Conservation (phyloP, 2,797 vertebrate species). For the Pantherophis alleghaniensis region DNA sequence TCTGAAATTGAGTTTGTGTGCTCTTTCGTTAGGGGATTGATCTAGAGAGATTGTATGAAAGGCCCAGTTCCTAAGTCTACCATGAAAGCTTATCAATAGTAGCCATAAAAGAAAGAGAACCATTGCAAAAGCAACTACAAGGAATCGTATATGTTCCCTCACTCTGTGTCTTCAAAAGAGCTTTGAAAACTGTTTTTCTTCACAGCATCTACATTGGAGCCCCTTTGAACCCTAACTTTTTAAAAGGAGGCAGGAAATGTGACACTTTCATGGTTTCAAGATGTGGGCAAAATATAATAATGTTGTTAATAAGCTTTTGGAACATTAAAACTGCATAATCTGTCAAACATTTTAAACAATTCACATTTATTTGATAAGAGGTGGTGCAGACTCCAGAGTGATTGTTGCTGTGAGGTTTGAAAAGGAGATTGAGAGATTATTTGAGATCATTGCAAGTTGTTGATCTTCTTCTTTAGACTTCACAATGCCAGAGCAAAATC, state of each 20-base stretch:
- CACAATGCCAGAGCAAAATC: not conserved
- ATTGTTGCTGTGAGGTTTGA: not conserved
- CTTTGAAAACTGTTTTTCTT: not conserved
- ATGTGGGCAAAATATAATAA: not conserved
- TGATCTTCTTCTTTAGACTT: not conserved
- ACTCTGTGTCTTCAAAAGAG: not conserved
- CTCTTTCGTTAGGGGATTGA: not conserved
- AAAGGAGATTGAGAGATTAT: not conserved
- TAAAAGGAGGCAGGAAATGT: not conserved
- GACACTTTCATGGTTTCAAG: not conserved
- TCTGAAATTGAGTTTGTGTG: not conserved
- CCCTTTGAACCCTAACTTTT: not conserved
- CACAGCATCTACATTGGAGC: not conserved
- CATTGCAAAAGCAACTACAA: not conserved
- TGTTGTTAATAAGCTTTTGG: not conserved
- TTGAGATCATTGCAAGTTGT: not conserved
- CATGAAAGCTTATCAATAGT: not conserved
- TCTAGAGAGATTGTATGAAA: not conserved
- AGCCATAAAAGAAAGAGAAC: not conserved
- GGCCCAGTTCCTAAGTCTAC: not conserved
- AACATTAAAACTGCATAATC: not conserved
- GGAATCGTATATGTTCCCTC: not conserved
- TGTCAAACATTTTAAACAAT: not conserved
- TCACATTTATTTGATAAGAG: not conserved
- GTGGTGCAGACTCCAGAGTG: not conserved